Base-by-base conservation (phyloP, 2,113 vertebrate genomes). In the Alethe diademata region DNA sequence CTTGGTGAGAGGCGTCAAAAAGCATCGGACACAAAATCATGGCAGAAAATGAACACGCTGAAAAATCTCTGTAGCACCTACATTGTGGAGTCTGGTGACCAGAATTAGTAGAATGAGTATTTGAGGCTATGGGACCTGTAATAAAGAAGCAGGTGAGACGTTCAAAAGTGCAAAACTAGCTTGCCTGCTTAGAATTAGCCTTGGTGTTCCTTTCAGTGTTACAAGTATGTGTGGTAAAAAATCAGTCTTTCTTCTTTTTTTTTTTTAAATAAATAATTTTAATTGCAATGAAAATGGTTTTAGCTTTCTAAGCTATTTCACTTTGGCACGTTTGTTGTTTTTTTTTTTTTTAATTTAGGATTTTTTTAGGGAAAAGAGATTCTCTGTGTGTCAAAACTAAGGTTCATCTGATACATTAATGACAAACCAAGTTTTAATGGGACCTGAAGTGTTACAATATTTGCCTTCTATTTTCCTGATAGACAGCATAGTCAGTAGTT, bases 401-500 rank as follows among this genome's bases (percentile, higher is more conserved):
- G 47, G 38, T 80, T 91, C 42, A 24, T 36, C 53, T 90, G 45
- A 76, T 79, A 75, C 6, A 2, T 62, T 76, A 66, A 47, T 19
- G 29, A 47, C 31, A 71, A 87, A 71, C 31, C 24, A 43, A 22
- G 40, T 48, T 83, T 72, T 42, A 88, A 35, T 3, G 28, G 22
- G 23, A 72, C 62, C 45, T 87, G 57, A 85, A 69, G 40, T 26
- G 14, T 87, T 95, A 33, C 12, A 29, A 22, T 72, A 51, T 78
- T 94, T 96, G 85, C 81, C 92, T 94, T 96, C 43, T 81, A 9
- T 54, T 78, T 81, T 92, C 53, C 25, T 6, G 57, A 10, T 22
- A 58, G 50, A 19, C 26, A 38, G 6, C 31, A 31, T 23, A 66
- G 25, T 38, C 2, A 2, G 24, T 74, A 67, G 40, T 26, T 66